Base-by-base conservation (phyloP, 1,140 invertebrate genomes). In the Drosophila mayri region DNA sequence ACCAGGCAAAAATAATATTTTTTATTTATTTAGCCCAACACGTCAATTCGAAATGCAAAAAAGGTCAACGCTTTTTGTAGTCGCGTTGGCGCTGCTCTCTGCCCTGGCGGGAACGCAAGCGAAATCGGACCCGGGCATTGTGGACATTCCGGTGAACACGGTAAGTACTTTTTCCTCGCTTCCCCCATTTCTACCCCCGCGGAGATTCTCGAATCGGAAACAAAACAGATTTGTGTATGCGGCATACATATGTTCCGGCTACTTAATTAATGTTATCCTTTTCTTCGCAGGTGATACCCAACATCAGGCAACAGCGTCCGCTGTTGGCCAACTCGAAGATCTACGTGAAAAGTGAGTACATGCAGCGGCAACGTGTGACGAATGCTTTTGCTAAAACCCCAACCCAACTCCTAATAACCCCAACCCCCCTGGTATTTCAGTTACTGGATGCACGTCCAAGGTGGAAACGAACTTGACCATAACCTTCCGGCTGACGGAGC, bases 291-390 rank as follows among this genome's bases (percentile, higher is more conserved):
- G 76, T 70, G 44, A 41, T 75, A 7, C 64, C 81, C 30, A 72
- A 76, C 18, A 58, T 78, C 30, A 58, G 60, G n/a, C 84, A 91
- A 43, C 80, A 87, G 62, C 80, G 91, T 35, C 87, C 91, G 0
- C 54, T 92, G 14, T 54, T 92, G 49, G 82, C 66, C 14, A 74
- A 79, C 40, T 90, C 91, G 0, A 80, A 80, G 25, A 91, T 92
- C 28, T 92, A 81, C 46, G 77, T 83, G 11, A 79, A 92, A 76
- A 63, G 91, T 92, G 58, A 91, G 88, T 75, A 73, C 41, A 50
- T 22, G 25, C 3, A 44, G 32, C 37, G 37, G 63, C 49, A 55
- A 73, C 40, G 71, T 77, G 59, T 67, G 71, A 77, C 55, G 77
- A 67, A 67, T 86, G 47, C 55, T 18, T 16, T 47, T 60, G 43